Percentiles rank a stretch among this genome's conserved stretches.
phyloP scores from a whole-genome alignment of 1,140 invertebrate species.

The Oryctes rhinoceros region DNA sequence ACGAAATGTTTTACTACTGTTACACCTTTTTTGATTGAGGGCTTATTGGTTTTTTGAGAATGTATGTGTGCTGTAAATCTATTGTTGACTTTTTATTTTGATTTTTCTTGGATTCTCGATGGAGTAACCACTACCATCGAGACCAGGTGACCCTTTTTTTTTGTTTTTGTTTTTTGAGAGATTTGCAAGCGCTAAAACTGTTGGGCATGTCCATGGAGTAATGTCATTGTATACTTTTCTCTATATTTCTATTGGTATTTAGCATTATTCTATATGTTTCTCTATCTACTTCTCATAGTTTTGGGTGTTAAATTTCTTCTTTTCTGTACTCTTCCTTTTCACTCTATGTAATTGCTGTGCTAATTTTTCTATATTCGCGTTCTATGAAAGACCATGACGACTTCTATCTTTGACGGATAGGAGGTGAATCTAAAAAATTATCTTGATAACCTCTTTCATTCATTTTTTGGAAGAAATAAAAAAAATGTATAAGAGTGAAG shows the following conservation, averaged over 20 bases:
- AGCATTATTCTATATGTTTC: no score
- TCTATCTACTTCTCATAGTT: not conserved
- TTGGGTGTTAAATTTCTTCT: not conserved
- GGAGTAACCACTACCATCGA: not conserved
- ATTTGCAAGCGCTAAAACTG: not conserved
- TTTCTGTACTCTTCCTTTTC: not conserved
- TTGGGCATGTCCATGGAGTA: not conserved
- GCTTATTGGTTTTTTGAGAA: constrained; percentile 15
- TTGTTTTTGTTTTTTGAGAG: not conserved
- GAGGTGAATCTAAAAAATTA: not conserved
- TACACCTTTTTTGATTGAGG: not conserved
- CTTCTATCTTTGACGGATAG: constrained; percentile 8
- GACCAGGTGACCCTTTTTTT: not conserved
- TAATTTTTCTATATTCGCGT: not conserved
- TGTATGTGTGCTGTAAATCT: not conserved
- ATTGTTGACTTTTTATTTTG: not conserved
- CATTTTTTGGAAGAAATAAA: not conserved
- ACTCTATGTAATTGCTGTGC: not conserved
- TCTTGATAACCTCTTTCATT: not conserved
- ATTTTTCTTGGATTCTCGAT: not conserved
- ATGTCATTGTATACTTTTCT: not conserved
- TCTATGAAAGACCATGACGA: not conserved
- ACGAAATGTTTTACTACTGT: not conserved
- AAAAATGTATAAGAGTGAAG: not conserved
- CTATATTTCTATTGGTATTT: not conserved